phyloP scores from a whole-genome alignment of 2,797 vertebrate genomes.

The Picus viridis region DNA sequence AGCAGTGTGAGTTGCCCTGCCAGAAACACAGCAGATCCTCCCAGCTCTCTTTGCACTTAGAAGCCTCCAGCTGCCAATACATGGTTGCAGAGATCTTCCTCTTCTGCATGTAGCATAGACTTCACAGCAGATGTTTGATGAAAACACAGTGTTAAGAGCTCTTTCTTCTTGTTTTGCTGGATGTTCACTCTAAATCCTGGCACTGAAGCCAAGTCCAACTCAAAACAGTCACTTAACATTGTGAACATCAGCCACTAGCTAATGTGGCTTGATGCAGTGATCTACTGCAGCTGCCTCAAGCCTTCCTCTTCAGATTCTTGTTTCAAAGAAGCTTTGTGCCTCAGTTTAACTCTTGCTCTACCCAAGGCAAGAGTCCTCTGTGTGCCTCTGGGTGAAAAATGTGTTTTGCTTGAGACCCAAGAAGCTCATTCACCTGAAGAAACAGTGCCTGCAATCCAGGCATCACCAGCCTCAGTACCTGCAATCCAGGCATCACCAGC shows the following conservation, averaged over 20 bases:
- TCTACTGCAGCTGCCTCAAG: constrained; percentile 21
- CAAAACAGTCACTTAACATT: constrained; percentile 24
- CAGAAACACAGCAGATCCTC: background rate
- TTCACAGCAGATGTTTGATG: constrained; percentile 10
- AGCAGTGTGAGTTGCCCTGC: background rate
- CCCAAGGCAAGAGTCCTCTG: background rate
- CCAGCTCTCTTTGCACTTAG: background rate
- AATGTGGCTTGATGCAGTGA: background rate
- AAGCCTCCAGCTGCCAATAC: background rate
- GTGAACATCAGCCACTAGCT: background rate
- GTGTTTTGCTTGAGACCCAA: background rate
- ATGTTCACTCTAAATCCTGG: constrained; percentile 1
- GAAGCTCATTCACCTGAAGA: constrained; percentile 23
- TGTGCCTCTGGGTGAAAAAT: background rate
- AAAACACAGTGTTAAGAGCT: background rate
- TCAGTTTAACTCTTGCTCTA: background rate
- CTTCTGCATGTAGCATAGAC: background rate
- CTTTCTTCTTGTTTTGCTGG: background rate
- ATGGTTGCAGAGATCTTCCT: background rate
- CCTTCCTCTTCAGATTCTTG: background rate
- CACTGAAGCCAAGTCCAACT: background rate
- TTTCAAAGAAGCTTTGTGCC: background rate
- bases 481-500: too few relatives aligned
- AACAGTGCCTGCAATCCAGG: background rate
- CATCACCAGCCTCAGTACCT: too few relatives aligned